Evolutionary conservation across 2,888 invertebrate genomes (phyloP).

Genomic region (Didymodactylos carnosus): DNA sequence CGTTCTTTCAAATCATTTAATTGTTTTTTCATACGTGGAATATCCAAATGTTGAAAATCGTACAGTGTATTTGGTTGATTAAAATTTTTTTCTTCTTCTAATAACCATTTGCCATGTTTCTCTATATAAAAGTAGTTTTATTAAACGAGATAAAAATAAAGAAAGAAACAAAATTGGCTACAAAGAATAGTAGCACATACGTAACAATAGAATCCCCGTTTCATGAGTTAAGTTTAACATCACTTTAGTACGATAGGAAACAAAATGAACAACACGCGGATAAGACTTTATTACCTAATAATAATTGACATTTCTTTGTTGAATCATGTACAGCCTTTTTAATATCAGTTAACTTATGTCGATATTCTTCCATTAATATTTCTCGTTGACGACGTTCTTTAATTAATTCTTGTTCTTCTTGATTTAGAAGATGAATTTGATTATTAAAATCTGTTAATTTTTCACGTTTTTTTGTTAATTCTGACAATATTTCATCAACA

Average conservation of each 20-base stretch:
- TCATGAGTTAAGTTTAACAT: no score
- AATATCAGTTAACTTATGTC: conserved; percentile 34
- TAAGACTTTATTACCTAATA: no score
- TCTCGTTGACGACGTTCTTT: conserved; percentile 24
- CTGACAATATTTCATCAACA: not conserved
- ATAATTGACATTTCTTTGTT: conserved; percentile 30
- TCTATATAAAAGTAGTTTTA: no score
- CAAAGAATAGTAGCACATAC: conserved; percentile 21
- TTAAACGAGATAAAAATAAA: conserved; percentile 2
- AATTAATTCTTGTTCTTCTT: conserved; percentile 19
- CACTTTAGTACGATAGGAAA: no score
- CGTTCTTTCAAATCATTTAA: conserved; percentile 19
- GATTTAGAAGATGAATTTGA: conserved; percentile 9
- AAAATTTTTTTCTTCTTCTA: conserved; percentile 54
- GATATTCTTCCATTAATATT: conserved; percentile 34
- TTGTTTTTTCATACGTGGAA: conserved; percentile 7
- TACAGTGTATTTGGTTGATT: conserved; percentile 39
- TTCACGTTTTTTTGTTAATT: not conserved
- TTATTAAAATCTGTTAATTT: not conserved
- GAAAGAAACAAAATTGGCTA: not conserved
- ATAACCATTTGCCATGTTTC: conserved; percentile 46
- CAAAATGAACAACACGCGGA: no score
- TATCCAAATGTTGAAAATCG: conserved; percentile 43
- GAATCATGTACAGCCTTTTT: conserved; percentile 43
- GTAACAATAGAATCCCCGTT: no score